A percentile compares a stretch with the other conserved stretches of the same genome.
phyloP scores from a whole-genome alignment of 2,113 vertebrate species.

The Pterocles gutturalis region DNA sequence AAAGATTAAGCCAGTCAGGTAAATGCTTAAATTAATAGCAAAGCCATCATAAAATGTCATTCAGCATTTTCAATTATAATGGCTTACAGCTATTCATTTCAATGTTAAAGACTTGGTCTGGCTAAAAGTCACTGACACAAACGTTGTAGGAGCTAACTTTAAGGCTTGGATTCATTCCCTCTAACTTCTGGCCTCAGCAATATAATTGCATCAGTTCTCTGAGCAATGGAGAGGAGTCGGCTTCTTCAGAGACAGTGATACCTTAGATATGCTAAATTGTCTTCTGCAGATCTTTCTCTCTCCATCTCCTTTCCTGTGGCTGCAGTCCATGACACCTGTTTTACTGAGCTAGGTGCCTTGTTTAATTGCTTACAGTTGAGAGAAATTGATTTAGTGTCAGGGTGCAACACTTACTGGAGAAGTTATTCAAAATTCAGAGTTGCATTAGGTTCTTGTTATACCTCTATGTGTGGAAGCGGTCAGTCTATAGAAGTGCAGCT shows the following conservation, averaged over 20 bases:
- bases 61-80: background rate
- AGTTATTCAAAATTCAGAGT: background rate
- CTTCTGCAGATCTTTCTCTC: background rate
- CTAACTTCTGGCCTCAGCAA: background rate
- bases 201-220: background rate
- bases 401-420: background rate
- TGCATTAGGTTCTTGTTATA: background rate
- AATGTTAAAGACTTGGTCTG: background rate
- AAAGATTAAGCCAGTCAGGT: background rate
- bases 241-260: background rate
- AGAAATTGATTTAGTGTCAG: background rate
- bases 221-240: background rate
- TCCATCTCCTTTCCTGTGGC: background rate
- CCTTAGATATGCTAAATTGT: background rate
- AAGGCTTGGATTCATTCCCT: background rate
- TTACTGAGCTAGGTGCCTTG: background rate
- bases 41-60: background rate
- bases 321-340: background rate
- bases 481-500: background rate
- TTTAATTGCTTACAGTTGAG: background rate
- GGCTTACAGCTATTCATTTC: background rate
- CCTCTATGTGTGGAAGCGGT: background rate
- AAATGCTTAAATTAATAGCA: background rate
- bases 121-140: background rate
- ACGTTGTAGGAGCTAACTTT: background rate